Percentiles rank a stretch among this genome's conserved stretches.
Evolutionary conservation across 1,140 invertebrate genomes (phyloP).

Genomic region (Macrobrachium nipponense): DNA sequence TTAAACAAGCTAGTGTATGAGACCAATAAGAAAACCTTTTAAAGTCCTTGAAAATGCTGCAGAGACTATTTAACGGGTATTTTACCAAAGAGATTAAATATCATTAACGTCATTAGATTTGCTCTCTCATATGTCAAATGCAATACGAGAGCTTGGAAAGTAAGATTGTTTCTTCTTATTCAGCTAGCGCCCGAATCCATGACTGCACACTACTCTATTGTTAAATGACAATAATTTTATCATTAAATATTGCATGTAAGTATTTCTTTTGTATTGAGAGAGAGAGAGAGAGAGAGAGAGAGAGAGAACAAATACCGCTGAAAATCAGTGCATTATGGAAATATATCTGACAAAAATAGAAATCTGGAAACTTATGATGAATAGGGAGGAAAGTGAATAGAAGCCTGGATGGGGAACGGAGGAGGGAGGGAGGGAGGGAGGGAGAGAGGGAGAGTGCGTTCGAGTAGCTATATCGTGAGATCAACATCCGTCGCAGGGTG

Average conservation of each 20-base stretch:
- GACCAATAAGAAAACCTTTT: too few relatives aligned
- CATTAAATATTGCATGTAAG: background rate
- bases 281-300: slow-evolving; percentile 14
- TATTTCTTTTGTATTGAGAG: slow-evolving; percentile 2
- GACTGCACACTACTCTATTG: too few relatives aligned
- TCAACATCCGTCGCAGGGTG: background rate
- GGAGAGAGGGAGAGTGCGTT: slow-evolving; percentile 24
- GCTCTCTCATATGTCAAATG: too few relatives aligned
- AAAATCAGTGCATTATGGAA: background rate
- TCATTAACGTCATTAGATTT: too few relatives aligned
- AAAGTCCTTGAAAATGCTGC: too few relatives aligned
- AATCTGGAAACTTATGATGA: background rate
- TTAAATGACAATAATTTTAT: background rate
- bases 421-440: slow-evolving; percentile 14
- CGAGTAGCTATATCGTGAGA: slow-evolving; percentile 5
- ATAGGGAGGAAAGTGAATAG: background rate
- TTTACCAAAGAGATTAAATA: too few relatives aligned
- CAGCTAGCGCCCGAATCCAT: too few relatives aligned
- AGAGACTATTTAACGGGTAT: too few relatives aligned
- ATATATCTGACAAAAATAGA: background rate
- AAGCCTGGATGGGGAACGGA: background rate
- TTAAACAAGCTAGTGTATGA: too few relatives aligned
- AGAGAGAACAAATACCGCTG: background rate
- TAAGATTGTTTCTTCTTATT: too few relatives aligned
- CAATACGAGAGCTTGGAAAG: too few relatives aligned